Conservation (phyloP, 2,888 invertebrate genomes). For the Deroplatys truncata region DNA sequence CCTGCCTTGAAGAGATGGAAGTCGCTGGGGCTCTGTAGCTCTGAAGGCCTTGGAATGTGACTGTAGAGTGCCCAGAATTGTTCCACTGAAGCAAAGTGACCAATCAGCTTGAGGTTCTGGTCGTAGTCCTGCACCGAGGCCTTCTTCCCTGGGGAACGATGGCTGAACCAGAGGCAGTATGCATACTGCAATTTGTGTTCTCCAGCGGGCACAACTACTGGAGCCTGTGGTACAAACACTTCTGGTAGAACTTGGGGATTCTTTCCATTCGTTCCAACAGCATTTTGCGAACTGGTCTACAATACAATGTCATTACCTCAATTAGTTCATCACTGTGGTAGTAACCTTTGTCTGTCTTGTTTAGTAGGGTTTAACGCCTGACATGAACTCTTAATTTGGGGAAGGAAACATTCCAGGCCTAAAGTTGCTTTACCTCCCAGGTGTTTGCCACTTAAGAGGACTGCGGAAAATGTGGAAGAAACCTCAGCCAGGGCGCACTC, state of each 20-base stretch:
- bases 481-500: too few relatives aligned
- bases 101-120: conserved; percentile 84
- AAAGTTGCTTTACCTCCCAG: too few relatives aligned
- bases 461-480: too few relatives aligned
- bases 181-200: conserved; percentile 91
- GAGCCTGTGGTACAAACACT: conserved; percentile 45
- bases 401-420: too few relatives aligned
- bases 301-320: neutral
- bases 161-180: conserved; percentile 89
- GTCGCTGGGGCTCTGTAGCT: conserved; percentile 87
- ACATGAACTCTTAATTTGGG: too few relatives aligned
- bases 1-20: conserved; percentile 97
- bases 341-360: too few relatives aligned
- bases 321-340: too few relatives aligned
- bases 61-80: conserved; percentile 97
- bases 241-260: neutral
- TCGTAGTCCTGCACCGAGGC: conserved; percentile 55
- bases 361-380: too few relatives aligned
- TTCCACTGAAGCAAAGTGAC: conserved; percentile 86
- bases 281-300: neutral
- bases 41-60: conserved; percentile 84
- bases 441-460: too few relatives aligned
- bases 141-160: conserved; percentile 57
- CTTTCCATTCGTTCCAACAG: neutral
- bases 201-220: conserved; percentile 70